Base-by-base conservation (phyloP, 2,113 vertebrate species). In the Ahaetulla prasina region DNA sequence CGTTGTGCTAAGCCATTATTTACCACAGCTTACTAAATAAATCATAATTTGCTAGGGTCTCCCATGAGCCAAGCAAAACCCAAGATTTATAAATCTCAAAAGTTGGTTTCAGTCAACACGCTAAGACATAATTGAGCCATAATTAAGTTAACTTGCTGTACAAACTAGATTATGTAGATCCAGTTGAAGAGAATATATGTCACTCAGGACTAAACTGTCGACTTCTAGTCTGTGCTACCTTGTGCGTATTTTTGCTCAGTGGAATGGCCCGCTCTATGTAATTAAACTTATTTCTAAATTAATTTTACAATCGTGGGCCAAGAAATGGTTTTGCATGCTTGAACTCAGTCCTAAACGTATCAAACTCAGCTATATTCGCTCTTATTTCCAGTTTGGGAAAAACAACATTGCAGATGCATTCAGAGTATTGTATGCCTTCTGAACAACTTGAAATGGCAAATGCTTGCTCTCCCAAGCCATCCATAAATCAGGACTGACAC, bases 381-480 rank as follows among this genome's bases (percentile, higher is more conserved):
- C 57, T 85, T 88, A 25, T 87, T 20, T 53, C 89, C 11, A 35
- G 43, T 39, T 90, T 80, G 86, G 87, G 25, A 93, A 94, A 89
- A 90, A 30, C 2, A 91, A 63, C 39, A 5, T 22, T 10, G 68
- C 68, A 94, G 68, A 85, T 10, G 63, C 1, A 1, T 85, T 47
- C 45, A 47, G 45, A 47, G 7, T 57, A 63, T 91, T 94, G 94
- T 85, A 90, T 52, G 88, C n/a, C n/a, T 90, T 95, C 94, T 90
- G 85, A 93, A 92, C 92, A 96, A 94, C 95, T 86, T 94, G 93
- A 94, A 95, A 90, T 12, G 90, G 94, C 89, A 91, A 96, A 95
- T 60, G 89, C 20, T 80, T 92, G 87, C 92, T 94, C 91, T 94
- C 85, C 90, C 90, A 94, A 52, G 93, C 92, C 94, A 74, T 94